phyloP scores from a whole-genome alignment of 2,888 invertebrate species.

The Mycogona germanica region DNA sequence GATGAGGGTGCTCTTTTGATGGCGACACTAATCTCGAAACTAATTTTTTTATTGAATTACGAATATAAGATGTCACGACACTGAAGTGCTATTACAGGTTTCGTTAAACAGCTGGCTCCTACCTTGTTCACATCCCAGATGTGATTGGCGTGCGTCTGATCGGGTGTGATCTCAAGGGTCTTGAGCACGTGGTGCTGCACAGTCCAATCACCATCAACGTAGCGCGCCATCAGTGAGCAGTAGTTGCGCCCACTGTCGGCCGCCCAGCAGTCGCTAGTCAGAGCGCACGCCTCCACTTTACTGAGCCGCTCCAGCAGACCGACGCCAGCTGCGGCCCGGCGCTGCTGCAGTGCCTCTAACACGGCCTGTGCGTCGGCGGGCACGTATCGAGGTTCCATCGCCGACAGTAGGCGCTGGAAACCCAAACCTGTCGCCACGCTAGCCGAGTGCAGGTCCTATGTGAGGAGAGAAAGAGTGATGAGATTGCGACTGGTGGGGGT shows the following conservation, averaged over 20 bases:
- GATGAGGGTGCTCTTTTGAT: too few relatives aligned
- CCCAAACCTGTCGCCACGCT: not conserved
- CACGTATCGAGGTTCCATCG: not conserved
- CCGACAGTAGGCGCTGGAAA: not conserved
- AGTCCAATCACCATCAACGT: constrained; percentile 1
- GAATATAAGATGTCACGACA: too few relatives aligned
- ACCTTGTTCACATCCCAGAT: constrained; percentile 5
- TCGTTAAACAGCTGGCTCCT: too few relatives aligned
- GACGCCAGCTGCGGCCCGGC: not conserved
- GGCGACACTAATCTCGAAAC: too few relatives aligned
- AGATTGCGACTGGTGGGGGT: too few relatives aligned
- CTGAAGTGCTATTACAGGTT: too few relatives aligned
- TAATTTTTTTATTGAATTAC: too few relatives aligned
- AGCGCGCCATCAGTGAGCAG: constrained; percentile 2
- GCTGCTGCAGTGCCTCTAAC: not conserved
- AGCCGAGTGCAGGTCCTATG: not conserved
- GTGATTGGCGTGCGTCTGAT: constrained; percentile 9
- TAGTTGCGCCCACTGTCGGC: constrained; percentile 1
- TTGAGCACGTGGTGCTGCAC: not conserved
- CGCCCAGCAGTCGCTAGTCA: constrained; percentile 4
- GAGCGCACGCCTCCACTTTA: constrained; percentile 3
- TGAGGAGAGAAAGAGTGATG: too few relatives aligned
- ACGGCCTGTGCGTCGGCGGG: not conserved
- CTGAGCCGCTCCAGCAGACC: not conserved
- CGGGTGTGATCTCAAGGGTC: constrained; percentile 7